A percentile compares a stretch with the other conserved stretches of the same genome.
Evolutionary conservation across 1,140 invertebrate genomes (phyloP).

Genomic region (Palaemon carinicauda): DNA sequence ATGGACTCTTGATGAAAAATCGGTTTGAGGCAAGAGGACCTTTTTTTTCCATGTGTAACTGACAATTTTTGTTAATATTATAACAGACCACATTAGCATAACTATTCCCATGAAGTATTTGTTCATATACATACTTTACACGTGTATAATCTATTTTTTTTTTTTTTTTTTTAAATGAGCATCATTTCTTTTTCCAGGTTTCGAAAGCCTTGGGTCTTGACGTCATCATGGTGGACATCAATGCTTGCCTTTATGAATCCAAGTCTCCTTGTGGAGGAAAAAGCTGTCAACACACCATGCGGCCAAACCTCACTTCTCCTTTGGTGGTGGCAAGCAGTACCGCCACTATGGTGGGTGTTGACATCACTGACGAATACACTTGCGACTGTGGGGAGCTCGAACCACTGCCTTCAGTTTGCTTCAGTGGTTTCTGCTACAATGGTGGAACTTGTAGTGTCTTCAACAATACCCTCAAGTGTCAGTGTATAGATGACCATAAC

Average conservation of each 20-base stretch:
- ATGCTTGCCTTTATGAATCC: slow-evolving; percentile 95
- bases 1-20: slow-evolving; percentile 84
- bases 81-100: neutral
- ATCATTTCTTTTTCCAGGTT: slow-evolving; percentile 70
- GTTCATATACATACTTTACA: neutral
- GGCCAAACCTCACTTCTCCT: slow-evolving; percentile 69
- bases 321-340: slow-evolving; percentile 96
- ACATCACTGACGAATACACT: slow-evolving; percentile 85
- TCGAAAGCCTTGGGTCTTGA: slow-evolving; percentile 91
- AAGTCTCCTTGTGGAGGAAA: slow-evolving; percentile 64
- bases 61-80: neutral
- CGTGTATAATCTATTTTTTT: no score
- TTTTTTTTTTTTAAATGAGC: neutral
- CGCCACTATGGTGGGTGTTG: slow-evolving; percentile 92
- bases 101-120: neutral
- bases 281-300: slow-evolving; percentile 44
- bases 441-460: slow-evolving; percentile 71
- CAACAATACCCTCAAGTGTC: slow-evolving; percentile 15
- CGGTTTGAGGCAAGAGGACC: slow-evolving; percentile 75
- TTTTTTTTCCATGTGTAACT: neutral
- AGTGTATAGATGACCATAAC: slow-evolving; percentile 32
- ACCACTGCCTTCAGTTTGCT: slow-evolving; percentile 66
- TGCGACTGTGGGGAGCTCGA: slow-evolving; percentile 91
- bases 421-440: slow-evolving; percentile 77
- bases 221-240: slow-evolving; percentile 96